Conservation (phyloP, 2,888 invertebrate genomes). For the Idaea biselata region DNA sequence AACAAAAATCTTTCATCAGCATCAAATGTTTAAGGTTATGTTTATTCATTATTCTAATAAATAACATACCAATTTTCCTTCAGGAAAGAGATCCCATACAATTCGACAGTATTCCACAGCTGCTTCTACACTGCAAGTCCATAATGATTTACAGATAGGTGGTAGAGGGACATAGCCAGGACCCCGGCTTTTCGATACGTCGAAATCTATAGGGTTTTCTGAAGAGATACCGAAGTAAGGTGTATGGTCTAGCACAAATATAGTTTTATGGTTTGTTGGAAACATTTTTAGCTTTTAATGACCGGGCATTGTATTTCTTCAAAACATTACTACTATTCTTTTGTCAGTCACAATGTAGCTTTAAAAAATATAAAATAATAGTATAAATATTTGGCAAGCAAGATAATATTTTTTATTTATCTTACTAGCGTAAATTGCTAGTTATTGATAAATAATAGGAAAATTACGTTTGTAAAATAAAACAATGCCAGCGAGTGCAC, state of each 20-base stretch:
- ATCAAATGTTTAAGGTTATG: not conserved
- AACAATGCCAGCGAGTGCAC: no score
- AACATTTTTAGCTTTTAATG: constrained; percentile 63
- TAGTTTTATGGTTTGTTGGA: constrained; percentile 94
- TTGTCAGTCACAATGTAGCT: not conserved
- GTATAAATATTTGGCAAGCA: no score
- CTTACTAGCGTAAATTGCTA: no score
- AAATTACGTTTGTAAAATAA: no score
- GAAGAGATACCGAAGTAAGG: constrained; percentile 93
- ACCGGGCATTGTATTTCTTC: not conserved
- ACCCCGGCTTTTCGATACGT: constrained; percentile 85
- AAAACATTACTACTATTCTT: not conserved
- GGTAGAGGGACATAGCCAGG: constrained; percentile 88
- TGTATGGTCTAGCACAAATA: constrained; percentile 96
- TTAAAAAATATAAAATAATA: no score
- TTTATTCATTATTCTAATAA: not conserved
- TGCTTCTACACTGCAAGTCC: constrained; percentile 98
- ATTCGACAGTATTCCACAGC: constrained; percentile 97
- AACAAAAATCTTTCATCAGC: constrained; percentile 35
- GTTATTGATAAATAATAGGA: no score
- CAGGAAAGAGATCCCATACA: constrained; percentile 98
- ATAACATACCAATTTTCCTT: constrained; percentile 86
- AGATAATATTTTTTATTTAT: no score
- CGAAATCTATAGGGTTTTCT: constrained; percentile 91
- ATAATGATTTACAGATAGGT: constrained; percentile 94